phyloP scores from a whole-genome alignment of 2,888 invertebrate species.

The Aleiodes leptofemur region DNA sequence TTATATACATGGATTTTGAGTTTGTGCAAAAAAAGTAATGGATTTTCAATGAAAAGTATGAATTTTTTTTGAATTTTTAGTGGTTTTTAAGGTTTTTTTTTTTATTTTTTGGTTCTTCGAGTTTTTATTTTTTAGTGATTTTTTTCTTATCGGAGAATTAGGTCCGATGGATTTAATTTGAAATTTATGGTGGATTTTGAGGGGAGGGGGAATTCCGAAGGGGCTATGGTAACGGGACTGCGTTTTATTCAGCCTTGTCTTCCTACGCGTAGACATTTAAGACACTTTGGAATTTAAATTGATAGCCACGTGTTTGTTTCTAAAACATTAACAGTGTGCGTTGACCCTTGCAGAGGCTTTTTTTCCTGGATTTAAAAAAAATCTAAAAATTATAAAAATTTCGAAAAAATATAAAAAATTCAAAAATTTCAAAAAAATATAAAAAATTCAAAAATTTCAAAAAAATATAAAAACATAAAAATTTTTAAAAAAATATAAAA shows the following conservation, averaged over 20 bases:
- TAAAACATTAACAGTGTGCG: neutral
- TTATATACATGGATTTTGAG: too few species aligned
- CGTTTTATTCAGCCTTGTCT: constrained; percentile 30
- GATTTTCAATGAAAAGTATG: constrained; percentile 48
- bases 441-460: too few species aligned
- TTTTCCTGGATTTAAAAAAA: neutral
- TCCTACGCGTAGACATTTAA: constrained; percentile 38
- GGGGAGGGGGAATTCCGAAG: constrained; percentile 31
- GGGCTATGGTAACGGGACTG: constrained; percentile 33
- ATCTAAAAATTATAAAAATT: neutral
- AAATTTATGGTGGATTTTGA: constrained; percentile 8
- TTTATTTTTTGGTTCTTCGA: neutral
- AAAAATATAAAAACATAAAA: neutral
- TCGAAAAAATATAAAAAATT: neutral
- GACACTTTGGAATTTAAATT: constrained; percentile 33
- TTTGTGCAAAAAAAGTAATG: constrained; percentile 3
- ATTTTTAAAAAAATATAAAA: too few species aligned
- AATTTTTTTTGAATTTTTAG: neutral
- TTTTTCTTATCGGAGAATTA: neutral
- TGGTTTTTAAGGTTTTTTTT: neutral
- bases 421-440: neutral
- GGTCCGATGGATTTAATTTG: neutral
- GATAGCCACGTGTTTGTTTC: constrained; percentile 39
- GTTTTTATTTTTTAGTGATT: neutral
- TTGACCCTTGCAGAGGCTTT: neutral